Percentiles rank a stretch among this genome's conserved stretches.
phyloP scores from a whole-genome alignment of 2,888 invertebrate species.

The Tanypteryx hageni region DNA sequence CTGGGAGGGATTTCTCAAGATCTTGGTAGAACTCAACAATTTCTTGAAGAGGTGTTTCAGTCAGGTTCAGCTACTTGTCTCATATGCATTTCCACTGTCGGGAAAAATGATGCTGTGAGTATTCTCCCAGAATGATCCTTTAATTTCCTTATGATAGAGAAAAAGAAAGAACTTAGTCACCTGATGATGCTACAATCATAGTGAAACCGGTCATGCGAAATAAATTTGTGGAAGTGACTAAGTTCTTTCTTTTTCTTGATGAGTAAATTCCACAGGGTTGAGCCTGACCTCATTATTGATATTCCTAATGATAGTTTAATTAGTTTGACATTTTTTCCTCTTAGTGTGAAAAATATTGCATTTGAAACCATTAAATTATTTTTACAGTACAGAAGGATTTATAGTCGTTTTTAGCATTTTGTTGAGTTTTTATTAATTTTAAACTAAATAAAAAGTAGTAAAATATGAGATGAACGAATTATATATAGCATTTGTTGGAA shows the following conservation, averaged over 20 bases:
- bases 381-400: neutral
- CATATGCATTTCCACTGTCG: constrained; percentile 92
- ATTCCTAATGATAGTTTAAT: no score
- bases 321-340: neutral
- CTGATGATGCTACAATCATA: no score
- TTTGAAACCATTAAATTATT: constrained; percentile 2
- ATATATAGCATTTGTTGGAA: neutral
- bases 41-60: constrained; percentile 87
- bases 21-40: constrained; percentile 81
- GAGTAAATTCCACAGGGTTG: no score
- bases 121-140: neutral
- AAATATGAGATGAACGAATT: neutral
- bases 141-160: no score
- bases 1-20: constrained; percentile 73
- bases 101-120: constrained; percentile 83
- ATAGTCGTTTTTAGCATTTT: constrained; percentile 55
- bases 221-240: no score
- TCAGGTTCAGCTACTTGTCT: constrained; percentile 90
- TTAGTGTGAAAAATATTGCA: constrained; percentile 64
- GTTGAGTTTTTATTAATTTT: neutral
- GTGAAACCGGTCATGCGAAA: no score
- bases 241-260: no score
- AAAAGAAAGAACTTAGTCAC: no score
- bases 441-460: neutral
- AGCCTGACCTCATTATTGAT: no score